Evolutionary conservation across 2,888 invertebrate genomes (phyloP), one percentile per base, ranked within the genome.

Genomic region (Pherbina coryleti): DNA sequence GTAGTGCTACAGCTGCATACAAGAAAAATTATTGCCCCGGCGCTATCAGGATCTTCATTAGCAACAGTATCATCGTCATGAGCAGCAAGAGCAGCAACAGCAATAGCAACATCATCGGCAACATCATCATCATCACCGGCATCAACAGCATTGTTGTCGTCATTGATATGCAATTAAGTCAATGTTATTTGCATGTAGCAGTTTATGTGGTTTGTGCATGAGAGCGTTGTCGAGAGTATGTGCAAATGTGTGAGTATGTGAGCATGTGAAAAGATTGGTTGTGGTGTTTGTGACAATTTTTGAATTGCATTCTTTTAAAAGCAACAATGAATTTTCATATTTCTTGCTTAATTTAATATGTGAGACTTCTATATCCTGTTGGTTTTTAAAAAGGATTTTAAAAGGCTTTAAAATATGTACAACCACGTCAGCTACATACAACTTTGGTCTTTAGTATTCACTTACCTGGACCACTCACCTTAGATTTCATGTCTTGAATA

Each of bases 221-320:
- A 49, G 5, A 44, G 64, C 34, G 71, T 66, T 25, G 49, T 14
- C 64, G 49, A 34, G 5, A 66, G 62, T 77, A 25, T 73, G 66
- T 80, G 78, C 67, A 64, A 19, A n/a, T 62, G 28, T 25, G 72
- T 51, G 28, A 25, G 60, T 62, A 69, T 44, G 49, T 57, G 66
- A 44, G 51, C 22, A 17, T 69, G 69, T 69, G 49, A 49, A 22
- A 14, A 9, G 9, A 5, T 51, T 14, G 37, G 34, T 28, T 44
- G 22, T 37, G 67, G 34, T n/a, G 34, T 34, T 67, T 22, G 11
- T 69, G 34, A 69, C 67, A 49, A 69, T 60, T 60, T 60, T 60
- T 25, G 44, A 60, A 60, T 60, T 60, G 57, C 57, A 11, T 60
- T 60, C 8, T 22, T 28, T 60, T 11, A 11, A 44, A 7, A 44